Conservation (phyloP, 2,797 vertebrate species). For the Pantherophis vulpinus region DNA sequence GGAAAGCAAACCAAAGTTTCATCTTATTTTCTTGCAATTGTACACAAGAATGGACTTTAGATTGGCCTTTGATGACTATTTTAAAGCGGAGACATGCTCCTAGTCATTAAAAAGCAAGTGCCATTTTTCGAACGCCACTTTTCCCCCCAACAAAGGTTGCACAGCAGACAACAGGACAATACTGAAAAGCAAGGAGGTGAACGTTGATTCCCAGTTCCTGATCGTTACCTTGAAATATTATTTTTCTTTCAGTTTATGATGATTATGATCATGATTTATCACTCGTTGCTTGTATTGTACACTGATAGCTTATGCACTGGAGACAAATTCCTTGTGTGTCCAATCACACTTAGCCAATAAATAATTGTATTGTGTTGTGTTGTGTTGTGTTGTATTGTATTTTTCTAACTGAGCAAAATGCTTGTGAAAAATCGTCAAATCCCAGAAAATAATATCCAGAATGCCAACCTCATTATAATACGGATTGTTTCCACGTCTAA, state of each 20-base stretch:
- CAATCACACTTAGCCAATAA: no score
- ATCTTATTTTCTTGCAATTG: not conserved
- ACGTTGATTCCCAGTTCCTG: no score
- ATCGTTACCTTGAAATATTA: not conserved
- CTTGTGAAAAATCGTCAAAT: not conserved
- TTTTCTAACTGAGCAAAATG: not conserved
- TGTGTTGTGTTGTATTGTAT: no score
- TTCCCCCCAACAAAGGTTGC: not conserved
- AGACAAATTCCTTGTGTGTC: no score
- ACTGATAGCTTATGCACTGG: no score
- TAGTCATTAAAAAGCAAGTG: not conserved
- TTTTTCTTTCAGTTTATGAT: not conserved
- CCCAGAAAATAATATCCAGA: not conserved
- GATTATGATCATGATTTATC: no score
- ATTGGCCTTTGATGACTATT: not conserved
- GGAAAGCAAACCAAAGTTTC: not conserved
- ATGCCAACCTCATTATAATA: slow-evolving; percentile 62
- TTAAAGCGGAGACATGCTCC: not conserved
- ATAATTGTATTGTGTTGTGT: no score
- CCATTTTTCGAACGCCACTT: not conserved
- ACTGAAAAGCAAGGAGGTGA: not conserved
- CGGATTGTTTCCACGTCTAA: slow-evolving; percentile 60
- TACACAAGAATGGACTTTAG: not conserved
- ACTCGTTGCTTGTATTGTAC: no score
- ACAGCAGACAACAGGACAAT: not conserved